Percentiles rank a stretch among this genome's conserved stretches.
Evolutionary conservation across 2,888 invertebrate genomes (phyloP).

Genomic region (Pyrrhosoma nymphula): DNA sequence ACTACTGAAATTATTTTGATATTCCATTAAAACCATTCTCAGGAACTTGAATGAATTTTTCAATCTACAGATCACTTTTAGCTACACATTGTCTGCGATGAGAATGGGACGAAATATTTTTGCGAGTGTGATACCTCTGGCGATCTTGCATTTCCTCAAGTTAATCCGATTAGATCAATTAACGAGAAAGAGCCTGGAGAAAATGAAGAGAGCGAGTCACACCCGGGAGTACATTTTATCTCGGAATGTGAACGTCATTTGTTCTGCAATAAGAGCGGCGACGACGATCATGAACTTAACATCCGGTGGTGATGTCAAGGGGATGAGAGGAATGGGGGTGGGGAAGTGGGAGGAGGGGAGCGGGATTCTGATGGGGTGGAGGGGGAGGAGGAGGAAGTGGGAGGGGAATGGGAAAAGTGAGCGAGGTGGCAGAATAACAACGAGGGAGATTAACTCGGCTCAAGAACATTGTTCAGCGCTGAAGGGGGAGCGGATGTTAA

Average conservation of each 20-base stretch:
- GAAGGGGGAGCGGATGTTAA: background rate
- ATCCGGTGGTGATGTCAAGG: conserved; percentile 69
- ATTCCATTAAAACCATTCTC: too few relatives aligned
- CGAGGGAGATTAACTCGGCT: conserved; percentile 38
- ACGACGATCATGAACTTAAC: conserved; percentile 56
- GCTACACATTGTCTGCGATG: too few relatives aligned
- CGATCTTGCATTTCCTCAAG: too few relatives aligned
- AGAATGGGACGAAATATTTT: background rate
- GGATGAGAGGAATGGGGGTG: conserved; percentile 68
- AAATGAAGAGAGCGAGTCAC: too few relatives aligned
- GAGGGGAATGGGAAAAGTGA: conserved; percentile 16
- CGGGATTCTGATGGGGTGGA: background rate
- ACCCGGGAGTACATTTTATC: too few relatives aligned
- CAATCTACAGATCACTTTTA: too few relatives aligned
- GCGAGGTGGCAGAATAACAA: conserved; percentile 15
- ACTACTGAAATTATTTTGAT: too few relatives aligned
- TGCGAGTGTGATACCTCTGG: too few relatives aligned
- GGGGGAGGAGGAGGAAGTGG: background rate
- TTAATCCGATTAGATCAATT: too few relatives aligned
- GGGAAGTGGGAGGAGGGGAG: conserved; percentile 68
- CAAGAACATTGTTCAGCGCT: conserved; percentile 42
- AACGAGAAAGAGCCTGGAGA: too few relatives aligned
- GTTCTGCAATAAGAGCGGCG: background rate
- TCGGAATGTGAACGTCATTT: background rate
- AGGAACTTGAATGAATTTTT: too few relatives aligned